These are phyloP conservation scores for Styela plicata DNA, from an alignment of 23 tunicate genomes.

Conservation along the genomic window DNA sequence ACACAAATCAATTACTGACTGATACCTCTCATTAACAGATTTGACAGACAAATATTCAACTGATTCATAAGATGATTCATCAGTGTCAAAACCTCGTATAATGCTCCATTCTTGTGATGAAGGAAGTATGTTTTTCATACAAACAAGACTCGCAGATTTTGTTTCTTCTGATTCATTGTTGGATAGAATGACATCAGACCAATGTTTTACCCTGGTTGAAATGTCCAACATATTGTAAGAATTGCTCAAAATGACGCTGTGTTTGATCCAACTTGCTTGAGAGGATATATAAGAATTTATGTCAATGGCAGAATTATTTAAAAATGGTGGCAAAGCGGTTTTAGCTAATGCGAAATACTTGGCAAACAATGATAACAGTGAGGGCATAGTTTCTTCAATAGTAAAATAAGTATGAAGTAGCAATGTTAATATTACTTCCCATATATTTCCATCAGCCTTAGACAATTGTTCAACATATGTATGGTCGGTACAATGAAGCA, in stretches of 20 bases:
- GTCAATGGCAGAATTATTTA: not conserved
- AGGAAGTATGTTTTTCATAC: not conserved
- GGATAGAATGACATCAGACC: not conserved
- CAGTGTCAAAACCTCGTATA: not conserved
- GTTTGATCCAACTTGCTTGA: not conserved
- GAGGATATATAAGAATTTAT: not conserved
- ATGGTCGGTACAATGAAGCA: not conserved
- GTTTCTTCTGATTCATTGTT: not conserved
- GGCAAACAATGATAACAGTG: not conserved
- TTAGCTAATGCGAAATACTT: not conserved
- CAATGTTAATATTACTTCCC: not conserved
- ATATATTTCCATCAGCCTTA: not conserved
- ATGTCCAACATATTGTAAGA: not conserved
- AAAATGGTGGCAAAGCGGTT: not conserved
- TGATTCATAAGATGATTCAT: not conserved
- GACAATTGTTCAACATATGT: not conserved
- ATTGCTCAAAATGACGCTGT: not conserved
- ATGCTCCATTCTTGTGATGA: not conserved
- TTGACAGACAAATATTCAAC: not conserved
- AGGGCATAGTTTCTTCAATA: not conserved
- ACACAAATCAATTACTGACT: not conserved
- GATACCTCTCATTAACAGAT: not conserved
- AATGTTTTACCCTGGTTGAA: not conserved
- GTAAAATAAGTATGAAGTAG: not conserved
- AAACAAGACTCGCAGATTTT: not conserved